phyloP scores from a whole-genome alignment of 2,797 vertebrate genomes.

The Gobionotothen gibberifrons region DNA sequence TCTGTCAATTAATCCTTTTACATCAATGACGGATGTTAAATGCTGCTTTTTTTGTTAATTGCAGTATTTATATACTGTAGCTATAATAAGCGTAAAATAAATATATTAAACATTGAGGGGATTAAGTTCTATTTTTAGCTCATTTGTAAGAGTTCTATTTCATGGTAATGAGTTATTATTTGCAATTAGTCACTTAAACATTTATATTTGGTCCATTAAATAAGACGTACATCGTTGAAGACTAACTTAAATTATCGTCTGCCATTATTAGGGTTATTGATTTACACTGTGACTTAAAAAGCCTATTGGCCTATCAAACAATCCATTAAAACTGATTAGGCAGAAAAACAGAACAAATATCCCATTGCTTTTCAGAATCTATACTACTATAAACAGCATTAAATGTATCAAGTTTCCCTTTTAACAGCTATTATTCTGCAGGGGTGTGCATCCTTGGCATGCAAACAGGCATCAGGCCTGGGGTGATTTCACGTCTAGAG shows the following conservation, averaged over 20 bases:
- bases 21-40: too few species aligned
- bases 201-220: not conserved
- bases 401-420: not conserved
- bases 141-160: not conserved
- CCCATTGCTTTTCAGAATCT: not conserved
- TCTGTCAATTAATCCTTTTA: not conserved
- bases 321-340: not conserved
- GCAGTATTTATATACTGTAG: too few species aligned
- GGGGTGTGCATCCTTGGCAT: slow-evolving; percentile 29
- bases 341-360: not conserved
- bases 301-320: not conserved
- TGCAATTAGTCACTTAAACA: not conserved
- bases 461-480: slow-evolving; percentile 56
- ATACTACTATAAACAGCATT: not conserved
- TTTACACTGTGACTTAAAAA: not conserved
- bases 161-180: not conserved
- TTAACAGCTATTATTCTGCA: slow-evolving; percentile 12
- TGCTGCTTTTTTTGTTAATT: too few species aligned
- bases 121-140: too few species aligned
- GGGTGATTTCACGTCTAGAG: slow-evolving; percentile 72
- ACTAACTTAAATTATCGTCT: not conserved
- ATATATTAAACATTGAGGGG: too few species aligned
- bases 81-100: too few species aligned
- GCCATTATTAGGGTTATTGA: not conserved
- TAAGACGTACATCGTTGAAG: not conserved